Conservation (phyloP, 2,113 vertebrate species). For the Copsychus sechellarum region DNA sequence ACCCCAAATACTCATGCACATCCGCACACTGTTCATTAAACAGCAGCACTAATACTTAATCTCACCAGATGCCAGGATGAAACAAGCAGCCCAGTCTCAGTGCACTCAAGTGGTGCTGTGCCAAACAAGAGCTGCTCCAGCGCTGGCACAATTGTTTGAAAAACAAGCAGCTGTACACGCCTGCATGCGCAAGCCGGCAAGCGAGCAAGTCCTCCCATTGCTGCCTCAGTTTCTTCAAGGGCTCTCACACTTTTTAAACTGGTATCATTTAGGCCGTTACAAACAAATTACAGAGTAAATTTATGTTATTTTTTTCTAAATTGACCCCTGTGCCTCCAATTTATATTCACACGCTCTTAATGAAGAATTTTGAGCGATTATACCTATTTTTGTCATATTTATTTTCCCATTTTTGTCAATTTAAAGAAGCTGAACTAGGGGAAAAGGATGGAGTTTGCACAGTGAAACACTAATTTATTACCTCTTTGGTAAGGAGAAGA, state of each 20-base stretch:
- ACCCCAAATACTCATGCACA: slow-evolving; percentile 13
- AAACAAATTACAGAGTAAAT: not conserved
- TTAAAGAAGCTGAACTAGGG: not conserved
- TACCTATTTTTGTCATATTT: not conserved
- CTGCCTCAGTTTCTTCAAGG: not conserved
- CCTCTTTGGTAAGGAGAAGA: not conserved
- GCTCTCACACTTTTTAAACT: not conserved
- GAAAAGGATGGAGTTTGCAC: not conserved
- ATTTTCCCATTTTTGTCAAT: not conserved
- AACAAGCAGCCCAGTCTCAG: not conserved
- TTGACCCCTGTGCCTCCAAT: not conserved
- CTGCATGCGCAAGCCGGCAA: not conserved
- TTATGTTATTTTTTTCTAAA: not conserved
- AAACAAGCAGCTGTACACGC: not conserved
- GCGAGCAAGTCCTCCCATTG: not conserved
- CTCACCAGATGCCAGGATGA: slow-evolving; percentile 9
- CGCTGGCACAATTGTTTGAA: not conserved
- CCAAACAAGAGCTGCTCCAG: not conserved
- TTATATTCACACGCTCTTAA: not conserved
- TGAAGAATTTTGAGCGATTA: not conserved
- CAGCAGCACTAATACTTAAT: slow-evolving; percentile 23
- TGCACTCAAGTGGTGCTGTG: not conserved
- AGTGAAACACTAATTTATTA: not conserved
- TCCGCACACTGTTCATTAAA: slow-evolving; percentile 24
- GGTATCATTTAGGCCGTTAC: not conserved